These are phyloP conservation scores for Platichthys stellatus DNA, from an alignment of 2,113 vertebrate genomes.

Conservation along the genomic window DNA sequence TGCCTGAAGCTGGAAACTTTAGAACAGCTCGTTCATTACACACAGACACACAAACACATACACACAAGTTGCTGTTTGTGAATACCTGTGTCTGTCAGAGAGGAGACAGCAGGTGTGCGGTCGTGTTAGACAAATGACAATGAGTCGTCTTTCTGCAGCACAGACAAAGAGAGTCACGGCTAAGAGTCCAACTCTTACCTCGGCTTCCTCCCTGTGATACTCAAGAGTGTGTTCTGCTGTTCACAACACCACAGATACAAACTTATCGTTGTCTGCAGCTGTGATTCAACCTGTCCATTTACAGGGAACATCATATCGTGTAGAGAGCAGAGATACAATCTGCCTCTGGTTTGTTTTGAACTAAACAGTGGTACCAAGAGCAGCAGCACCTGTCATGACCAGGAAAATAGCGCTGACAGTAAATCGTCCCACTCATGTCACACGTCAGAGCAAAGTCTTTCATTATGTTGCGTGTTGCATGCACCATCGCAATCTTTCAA, in stretches of 20 bases:
- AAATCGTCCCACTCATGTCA: no score
- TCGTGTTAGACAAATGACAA: slow-evolving; percentile 38
- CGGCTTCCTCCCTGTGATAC: slow-evolving; percentile 9
- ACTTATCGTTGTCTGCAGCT: not conserved
- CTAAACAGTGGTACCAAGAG: no score
- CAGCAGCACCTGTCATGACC: no score
- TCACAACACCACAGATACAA: not conserved
- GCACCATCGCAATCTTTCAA: no score
- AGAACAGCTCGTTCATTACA: slow-evolving; percentile 3
- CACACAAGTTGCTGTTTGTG: slow-evolving; percentile 1
- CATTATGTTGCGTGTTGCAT: no score
- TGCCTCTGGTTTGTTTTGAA: not conserved
- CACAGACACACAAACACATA: slow-evolving; percentile 22
- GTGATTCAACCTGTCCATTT: not conserved
- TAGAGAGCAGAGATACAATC: not conserved
- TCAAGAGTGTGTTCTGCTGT: not conserved
- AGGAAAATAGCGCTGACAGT: no score
- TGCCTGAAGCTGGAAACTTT: slow-evolving; percentile 37
- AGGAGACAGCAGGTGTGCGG: slow-evolving; percentile 53
- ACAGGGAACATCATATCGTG: no score
- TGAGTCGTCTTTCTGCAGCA: not conserved
- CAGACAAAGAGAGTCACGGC: not conserved
- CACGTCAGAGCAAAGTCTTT: no score
- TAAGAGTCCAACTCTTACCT: slow-evolving; percentile 14
- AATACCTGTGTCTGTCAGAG: slow-evolving; percentile 12